Percentiles rank a stretch among this genome's conserved stretches.
Evolutionary conservation across 2,113 vertebrate species (phyloP).

Genomic region (Phrynosoma platyrhinos): DNA sequence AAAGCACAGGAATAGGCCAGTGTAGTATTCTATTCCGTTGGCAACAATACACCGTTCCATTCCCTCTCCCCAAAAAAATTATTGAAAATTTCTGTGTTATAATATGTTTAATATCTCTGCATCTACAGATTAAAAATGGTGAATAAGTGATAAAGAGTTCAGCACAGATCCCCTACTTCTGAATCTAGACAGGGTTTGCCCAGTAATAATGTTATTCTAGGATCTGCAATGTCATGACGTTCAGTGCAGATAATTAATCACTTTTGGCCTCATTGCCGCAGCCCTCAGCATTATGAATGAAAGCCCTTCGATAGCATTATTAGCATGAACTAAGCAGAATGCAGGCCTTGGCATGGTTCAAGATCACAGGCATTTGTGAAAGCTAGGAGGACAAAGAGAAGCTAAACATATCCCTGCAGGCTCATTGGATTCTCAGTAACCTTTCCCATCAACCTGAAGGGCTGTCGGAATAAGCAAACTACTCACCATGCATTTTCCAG

Average conservation of each 20-base stretch:
- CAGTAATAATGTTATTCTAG: slow-evolving; percentile 19
- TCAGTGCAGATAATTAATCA: slow-evolving; percentile 33
- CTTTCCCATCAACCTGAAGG: slow-evolving; percentile 80
- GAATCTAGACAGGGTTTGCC: slow-evolving; percentile 61
- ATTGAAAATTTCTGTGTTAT: neutral
- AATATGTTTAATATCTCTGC: neutral
- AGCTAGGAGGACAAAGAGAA: slow-evolving; percentile 49
- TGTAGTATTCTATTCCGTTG: too few relatives aligned
- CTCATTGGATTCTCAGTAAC: slow-evolving; percentile 53
- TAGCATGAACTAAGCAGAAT: slow-evolving; percentile 56
- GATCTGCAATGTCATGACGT: slow-evolving; percentile 44
- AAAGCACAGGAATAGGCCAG: too few relatives aligned
- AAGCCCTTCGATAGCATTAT: slow-evolving; percentile 51
- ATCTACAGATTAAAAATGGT: neutral
- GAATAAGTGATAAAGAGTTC: neutral
- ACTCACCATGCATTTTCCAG: slow-evolving; percentile 16
- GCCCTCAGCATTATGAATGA: slow-evolving; percentile 47
- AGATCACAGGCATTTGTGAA: slow-evolving; percentile 46
- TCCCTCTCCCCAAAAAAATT: too few relatives aligned
- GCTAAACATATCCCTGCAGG: slow-evolving; percentile 52
- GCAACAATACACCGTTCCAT: too few relatives aligned
- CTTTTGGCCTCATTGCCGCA: slow-evolving; percentile 40
- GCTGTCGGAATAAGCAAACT: slow-evolving; percentile 76
- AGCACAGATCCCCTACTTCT: neutral
- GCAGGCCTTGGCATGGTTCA: slow-evolving; percentile 54